Evolutionary conservation across 1,140 invertebrate genomes (phyloP).

Genomic region (Drosophila jambulina): DNA sequence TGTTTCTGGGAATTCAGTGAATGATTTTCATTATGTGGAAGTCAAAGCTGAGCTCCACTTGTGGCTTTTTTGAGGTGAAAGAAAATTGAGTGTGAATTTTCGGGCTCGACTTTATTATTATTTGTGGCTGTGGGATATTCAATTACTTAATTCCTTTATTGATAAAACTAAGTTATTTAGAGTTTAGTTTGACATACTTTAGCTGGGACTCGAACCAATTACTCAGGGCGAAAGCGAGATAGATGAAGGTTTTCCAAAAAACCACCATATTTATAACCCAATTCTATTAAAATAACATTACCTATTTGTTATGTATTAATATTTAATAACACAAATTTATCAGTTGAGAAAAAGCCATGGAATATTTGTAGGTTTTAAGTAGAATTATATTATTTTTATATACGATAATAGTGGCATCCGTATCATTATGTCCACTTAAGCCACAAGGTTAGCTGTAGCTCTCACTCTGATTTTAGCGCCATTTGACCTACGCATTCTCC

Average conservation of each 20-base stretch:
- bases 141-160: neutral
- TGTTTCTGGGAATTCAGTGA: constrained; percentile 33
- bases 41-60: neutral
- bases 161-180: neutral
- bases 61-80: constrained; percentile 5
- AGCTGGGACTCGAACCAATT: neutral
- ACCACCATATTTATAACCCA: too few relatives aligned
- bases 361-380: neutral
- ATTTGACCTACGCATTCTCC: constrained; percentile 45
- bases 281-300: too few relatives aligned
- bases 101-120: neutral
- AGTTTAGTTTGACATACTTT: neutral
- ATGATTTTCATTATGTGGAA: constrained; percentile 25
- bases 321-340: neutral
- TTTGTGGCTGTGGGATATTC: neutral
- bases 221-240: neutral
- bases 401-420: neutral
- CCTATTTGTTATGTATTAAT: neutral
- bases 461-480: constrained; percentile 7
- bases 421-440: constrained; percentile 26
- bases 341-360: too few relatives aligned
- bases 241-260: too few relatives aligned
- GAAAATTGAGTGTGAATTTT: neutral
- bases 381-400: neutral
- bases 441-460: constrained; percentile 16